These are phyloP conservation scores for Rhinogobio ventralis DNA, from an alignment of 2,797 vertebrate species.

Conservation along the genomic window DNA sequence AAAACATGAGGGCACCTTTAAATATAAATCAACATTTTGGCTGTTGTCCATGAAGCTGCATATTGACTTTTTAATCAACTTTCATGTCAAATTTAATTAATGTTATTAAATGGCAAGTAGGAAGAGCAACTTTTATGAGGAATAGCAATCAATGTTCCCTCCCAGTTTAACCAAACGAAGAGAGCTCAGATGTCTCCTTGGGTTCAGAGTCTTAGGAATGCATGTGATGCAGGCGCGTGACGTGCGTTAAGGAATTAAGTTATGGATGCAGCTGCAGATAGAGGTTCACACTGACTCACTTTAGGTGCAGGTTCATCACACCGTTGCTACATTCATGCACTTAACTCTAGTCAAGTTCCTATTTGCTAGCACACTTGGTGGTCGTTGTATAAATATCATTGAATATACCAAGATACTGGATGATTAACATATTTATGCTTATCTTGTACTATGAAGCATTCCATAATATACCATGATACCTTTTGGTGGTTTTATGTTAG, in stretches of 20 bases:
- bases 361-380: neutral
- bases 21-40: neutral
- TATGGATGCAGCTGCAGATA: slow-evolving; percentile 66
- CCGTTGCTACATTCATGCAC: neutral
- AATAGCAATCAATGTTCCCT: neutral
- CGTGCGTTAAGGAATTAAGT: slow-evolving; percentile 75
- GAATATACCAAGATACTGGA: neutral
- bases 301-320: slow-evolving; percentile 25
- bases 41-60: neutral
- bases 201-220: slow-evolving; percentile 62
- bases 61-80: neutral
- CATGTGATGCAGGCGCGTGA: slow-evolving; percentile 78
- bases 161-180: neutral
- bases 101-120: neutral
- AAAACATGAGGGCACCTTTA: neutral
- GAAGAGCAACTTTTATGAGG: neutral
- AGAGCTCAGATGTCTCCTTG: slow-evolving; percentile 7
- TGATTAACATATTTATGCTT: neutral
- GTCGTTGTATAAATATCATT: neutral
- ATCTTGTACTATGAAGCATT: neutral
- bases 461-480: neutral
- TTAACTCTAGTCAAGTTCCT: neutral
- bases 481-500: neutral
- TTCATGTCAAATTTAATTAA: neutral
- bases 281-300: neutral